Percentiles rank a stretch among this genome's conserved stretches.
phyloP scores from a whole-genome alignment of 2,113 vertebrate genomes.

The Gobio gobio region DNA sequence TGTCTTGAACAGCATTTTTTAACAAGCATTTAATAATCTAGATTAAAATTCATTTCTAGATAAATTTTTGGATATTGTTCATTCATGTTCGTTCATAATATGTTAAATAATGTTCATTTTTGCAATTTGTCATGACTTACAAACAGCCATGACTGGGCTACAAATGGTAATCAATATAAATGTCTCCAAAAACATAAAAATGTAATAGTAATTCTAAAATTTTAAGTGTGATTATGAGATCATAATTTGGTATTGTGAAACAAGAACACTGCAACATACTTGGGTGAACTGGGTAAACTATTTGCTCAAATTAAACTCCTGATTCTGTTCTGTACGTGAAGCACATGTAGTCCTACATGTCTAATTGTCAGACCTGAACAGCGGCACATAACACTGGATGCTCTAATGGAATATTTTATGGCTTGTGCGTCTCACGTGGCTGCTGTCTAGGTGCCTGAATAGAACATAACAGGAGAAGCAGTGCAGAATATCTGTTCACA shows the following conservation, averaged over 20 bases:
- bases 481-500: slow-evolving; percentile 8
- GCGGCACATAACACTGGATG: not conserved
- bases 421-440: not conserved
- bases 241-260: not conserved
- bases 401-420: slow-evolving; percentile 6
- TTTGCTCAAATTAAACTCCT: not conserved
- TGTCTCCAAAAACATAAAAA: not conserved
- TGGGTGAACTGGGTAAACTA: not conserved
- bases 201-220: not conserved
- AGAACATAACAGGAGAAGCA: not conserved
- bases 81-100: not conserved
- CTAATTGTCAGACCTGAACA: not conserved
- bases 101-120: not conserved
- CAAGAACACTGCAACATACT: not conserved
- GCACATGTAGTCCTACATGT: not conserved
- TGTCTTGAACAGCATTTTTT: not conserved
- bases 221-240: not conserved
- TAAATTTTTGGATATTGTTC: not conserved
- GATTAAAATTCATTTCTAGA: not conserved
- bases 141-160: not conserved
- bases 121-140: not conserved
- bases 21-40: not conserved
- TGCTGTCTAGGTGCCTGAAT: not conserved
- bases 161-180: not conserved
- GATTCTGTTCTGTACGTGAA: not conserved